These are phyloP conservation scores for Pantelozetes paolii DNA, from an alignment of 2,888 invertebrate genomes.

Conservation along the genomic window DNA sequence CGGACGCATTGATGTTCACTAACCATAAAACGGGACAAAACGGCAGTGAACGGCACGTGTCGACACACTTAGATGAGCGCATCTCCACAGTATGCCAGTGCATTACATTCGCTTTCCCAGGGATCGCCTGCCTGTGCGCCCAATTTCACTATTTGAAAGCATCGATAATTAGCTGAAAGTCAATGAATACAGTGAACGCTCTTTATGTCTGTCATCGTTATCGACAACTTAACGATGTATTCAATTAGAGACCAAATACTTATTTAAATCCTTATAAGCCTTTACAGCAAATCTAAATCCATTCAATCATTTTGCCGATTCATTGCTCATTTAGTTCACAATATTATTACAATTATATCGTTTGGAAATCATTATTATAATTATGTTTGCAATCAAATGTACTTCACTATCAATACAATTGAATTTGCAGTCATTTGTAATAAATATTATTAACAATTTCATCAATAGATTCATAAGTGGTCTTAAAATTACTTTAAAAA, in stretches of 20 bases:
- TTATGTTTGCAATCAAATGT: too few relatives aligned
- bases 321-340: too few relatives aligned
- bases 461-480: too few relatives aligned
- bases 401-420: too few relatives aligned
- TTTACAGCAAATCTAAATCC: background rate
- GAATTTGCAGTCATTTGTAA: too few relatives aligned
- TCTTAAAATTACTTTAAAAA: too few relatives aligned
- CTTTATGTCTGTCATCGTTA: background rate
- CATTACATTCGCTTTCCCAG: constrained; percentile 1
- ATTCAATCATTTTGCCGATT: too few relatives aligned
- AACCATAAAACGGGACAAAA: constrained; percentile 34
- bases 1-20: constrained; percentile 20
- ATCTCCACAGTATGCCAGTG: background rate
- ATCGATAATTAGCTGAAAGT: constrained; percentile 21
- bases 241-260: background rate
- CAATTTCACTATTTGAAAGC: constrained; percentile 9
- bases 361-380: too few relatives aligned
- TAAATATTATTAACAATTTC: too few relatives aligned
- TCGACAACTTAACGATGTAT: background rate
- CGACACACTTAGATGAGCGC: constrained; percentile 35
- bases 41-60: too few relatives aligned
- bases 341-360: too few relatives aligned
- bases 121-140: too few relatives aligned
- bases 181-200: constrained; percentile 10
- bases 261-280: background rate